A percentile compares a stretch with the other conserved stretches of the same genome.
These are phyloP conservation scores for Pheosia gnoma DNA, from an alignment of 2,888 invertebrate species.

Conservation along the genomic window DNA sequence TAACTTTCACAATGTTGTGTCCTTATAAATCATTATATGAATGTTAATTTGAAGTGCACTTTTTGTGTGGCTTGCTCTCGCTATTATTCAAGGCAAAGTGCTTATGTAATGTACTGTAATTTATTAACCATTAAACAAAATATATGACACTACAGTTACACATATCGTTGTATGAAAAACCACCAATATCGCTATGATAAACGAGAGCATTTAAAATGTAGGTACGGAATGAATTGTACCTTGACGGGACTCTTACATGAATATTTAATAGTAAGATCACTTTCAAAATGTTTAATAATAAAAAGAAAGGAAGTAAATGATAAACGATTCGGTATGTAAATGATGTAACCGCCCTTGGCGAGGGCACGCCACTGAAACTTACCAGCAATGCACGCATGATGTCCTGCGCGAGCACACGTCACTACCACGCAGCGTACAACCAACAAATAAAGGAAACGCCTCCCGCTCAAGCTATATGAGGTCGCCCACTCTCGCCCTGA, in stretches of 20 bases:
- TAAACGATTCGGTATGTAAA: conserved; percentile 38
- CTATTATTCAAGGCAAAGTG: conserved; percentile 18
- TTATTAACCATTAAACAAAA: background rate
- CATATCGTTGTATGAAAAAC: background rate
- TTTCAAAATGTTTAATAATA: conserved; percentile 12
- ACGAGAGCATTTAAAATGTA: background rate
- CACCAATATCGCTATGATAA: background rate
- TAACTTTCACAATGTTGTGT: conserved; percentile 52
- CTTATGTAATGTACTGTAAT: background rate
- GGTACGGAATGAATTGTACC: conserved; percentile 18
- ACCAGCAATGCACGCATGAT: conserved; percentile 79
- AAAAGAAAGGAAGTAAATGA: conserved; percentile 19
- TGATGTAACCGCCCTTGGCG: conserved; percentile 49
- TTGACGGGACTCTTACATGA: conserved; percentile 23
- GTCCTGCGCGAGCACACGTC: conserved; percentile 70
- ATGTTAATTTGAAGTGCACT: conserved; percentile 32
- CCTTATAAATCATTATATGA: conserved; percentile 36
- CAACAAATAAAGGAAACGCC: conserved; percentile 80
- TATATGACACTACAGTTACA: background rate
- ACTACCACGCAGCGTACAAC: conserved; percentile 74
- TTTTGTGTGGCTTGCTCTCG: conserved; percentile 18
- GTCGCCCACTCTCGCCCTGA: conserved; percentile 82
- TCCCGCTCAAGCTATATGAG: conserved; percentile 80
- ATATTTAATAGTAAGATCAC: conserved; percentile 12
- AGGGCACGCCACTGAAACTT: conserved; percentile 56